Conservation (phyloP, 2,888 invertebrate species). For the Fabriciana adippe region DNA sequence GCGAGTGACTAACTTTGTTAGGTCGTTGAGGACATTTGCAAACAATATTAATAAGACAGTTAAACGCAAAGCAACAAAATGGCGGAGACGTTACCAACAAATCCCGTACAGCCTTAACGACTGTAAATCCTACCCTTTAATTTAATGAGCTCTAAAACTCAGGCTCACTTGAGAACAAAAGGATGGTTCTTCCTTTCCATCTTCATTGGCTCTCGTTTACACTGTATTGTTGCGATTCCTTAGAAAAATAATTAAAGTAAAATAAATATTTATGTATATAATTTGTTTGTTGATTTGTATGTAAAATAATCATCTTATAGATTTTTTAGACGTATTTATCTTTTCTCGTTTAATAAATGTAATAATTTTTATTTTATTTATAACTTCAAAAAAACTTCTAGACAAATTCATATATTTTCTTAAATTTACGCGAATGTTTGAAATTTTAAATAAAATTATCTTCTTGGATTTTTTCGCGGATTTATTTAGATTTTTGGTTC, state of each 20-base stretch:
- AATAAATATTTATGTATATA: no score
- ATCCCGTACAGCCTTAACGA: constrained; percentile 53
- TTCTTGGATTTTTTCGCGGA: no score
- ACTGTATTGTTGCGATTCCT: constrained; percentile 23
- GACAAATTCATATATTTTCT: no score
- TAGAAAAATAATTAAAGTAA: not conserved
- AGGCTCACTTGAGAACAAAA: constrained; percentile 68
- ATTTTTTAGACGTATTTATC: no score
- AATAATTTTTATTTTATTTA: no score
- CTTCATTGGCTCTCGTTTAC: constrained; percentile 56
- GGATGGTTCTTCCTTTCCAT: constrained; percentile 56
- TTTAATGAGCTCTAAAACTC: constrained; percentile 78
- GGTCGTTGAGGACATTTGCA: constrained; percentile 29
- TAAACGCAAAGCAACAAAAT: constrained; percentile 42
- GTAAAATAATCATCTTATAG: no score
- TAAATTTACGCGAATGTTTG: no score
- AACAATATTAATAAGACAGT: constrained; percentile 43
- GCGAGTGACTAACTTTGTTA: constrained; percentile 13
- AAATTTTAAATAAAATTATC: no score
- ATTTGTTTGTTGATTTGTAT: no score
- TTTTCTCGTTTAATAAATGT: no score
- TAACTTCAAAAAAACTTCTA: no score
- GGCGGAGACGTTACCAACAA: constrained; percentile 43
- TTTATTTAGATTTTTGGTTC: no score
- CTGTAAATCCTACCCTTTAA: constrained; percentile 69